Evolutionary conservation across 2,113 vertebrate genomes (phyloP).

Genomic region (Cathartes aura): DNA sequence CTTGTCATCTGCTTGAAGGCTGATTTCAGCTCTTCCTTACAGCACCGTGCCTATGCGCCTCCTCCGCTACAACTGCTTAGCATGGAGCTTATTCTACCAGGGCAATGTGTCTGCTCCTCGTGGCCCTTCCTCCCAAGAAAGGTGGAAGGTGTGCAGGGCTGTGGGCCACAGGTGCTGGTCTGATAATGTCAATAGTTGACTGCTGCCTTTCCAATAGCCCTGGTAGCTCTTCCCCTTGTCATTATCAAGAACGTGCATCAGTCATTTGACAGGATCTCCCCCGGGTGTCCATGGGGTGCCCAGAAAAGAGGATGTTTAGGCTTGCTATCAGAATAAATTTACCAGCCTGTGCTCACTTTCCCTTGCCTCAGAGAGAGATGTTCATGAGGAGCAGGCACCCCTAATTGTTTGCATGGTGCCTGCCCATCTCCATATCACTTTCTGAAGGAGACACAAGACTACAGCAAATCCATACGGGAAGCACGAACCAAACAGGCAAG

Average conservation of each 20-base stretch:
- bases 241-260: fast-evolving
- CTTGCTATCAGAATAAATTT: neutral
- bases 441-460: neutral
- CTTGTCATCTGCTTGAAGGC: slow-evolving; percentile 15
- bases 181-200: neutral
- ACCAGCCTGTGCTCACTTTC: neutral
- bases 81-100: neutral
- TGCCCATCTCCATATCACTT: neutral
- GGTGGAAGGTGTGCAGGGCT: neutral
- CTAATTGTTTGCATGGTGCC: neutral
- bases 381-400: neutral
- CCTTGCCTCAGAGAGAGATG: neutral
- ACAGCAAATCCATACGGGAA: neutral
- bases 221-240: neutral
- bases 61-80: neutral
- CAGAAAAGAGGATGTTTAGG: neutral
- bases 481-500: neutral
- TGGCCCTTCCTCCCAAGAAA: neutral
- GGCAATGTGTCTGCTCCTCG: neutral
- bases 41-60: neutral
- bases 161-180: neutral
- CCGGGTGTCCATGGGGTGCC: neutral
- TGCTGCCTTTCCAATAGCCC: neutral
- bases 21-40: slow-evolving; percentile 9
- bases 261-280: neutral